Evolutionary conservation across 2,888 invertebrate species (phyloP).

Genomic region (Scaptomyza cyrtandrae): DNA sequence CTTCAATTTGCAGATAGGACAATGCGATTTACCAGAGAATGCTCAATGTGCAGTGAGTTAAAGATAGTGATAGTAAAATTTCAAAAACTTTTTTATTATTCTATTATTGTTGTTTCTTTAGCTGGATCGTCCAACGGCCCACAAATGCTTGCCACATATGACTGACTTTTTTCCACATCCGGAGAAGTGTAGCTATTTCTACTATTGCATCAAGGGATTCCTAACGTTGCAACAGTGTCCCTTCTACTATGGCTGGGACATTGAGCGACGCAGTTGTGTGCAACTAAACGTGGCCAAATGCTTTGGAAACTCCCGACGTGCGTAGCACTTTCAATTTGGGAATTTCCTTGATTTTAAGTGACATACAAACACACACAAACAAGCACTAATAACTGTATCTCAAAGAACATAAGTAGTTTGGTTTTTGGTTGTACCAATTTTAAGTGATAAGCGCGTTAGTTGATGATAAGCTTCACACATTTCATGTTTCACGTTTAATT

Average conservation of each 20-base stretch:
- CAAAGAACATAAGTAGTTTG: conserved; percentile 15
- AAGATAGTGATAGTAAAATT: background rate
- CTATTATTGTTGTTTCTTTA: conserved; percentile 22
- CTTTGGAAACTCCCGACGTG: conserved; percentile 55
- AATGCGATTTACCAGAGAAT: conserved; percentile 81
- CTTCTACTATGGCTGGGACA: conserved; percentile 83
- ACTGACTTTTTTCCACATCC: conserved; percentile 83
- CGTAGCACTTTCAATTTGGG: conserved; percentile 33
- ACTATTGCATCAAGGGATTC: conserved; percentile 82
- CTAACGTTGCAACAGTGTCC: conserved; percentile 83
- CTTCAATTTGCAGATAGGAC: conserved; percentile 75
- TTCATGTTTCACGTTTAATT: conserved; percentile 67
- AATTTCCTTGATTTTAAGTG: conserved; percentile 14
- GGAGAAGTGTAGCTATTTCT: conserved; percentile 82
- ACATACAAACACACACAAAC: background rate
- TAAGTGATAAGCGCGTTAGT: conserved; percentile 56
- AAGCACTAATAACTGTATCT: conserved; percentile 10
- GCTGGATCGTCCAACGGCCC: conserved; percentile 60
- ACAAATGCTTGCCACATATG: conserved; percentile 76
- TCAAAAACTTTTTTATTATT: background rate
- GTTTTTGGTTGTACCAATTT: conserved; percentile 38
- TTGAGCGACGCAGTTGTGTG: conserved; percentile 79
- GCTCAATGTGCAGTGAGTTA: conserved; percentile 71
- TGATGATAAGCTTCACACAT: conserved; percentile 53
- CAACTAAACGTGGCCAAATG: conserved; percentile 79